Conservation (phyloP, 2,797 vertebrate species). For the Leuciscus waleckii region DNA sequence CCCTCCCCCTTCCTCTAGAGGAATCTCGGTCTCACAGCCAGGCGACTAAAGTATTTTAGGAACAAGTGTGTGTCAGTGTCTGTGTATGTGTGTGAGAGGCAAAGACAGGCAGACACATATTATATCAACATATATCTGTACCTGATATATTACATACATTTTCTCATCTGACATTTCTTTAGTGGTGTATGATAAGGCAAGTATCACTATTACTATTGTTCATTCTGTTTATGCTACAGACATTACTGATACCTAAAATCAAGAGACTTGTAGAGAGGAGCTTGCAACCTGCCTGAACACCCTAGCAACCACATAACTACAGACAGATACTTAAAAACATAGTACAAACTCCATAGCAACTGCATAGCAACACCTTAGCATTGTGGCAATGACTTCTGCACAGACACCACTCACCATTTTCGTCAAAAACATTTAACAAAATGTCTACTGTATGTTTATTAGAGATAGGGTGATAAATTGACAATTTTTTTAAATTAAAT, state of each 20-base stretch:
- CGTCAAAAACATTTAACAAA: neutral
- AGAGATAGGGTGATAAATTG: neutral
- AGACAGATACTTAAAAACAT: neutral
- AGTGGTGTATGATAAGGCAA: neutral
- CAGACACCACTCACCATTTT: neutral
- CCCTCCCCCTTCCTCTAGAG: conserved; percentile 54
- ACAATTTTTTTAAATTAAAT: neutral
- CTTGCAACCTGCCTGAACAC: neutral
- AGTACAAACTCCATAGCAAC: neutral
- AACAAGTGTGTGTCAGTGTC: conserved; percentile 51
- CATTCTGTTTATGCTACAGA: neutral
- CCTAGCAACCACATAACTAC: neutral
- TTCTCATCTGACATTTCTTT: neutral
- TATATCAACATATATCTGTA: neutral
- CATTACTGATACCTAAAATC: neutral
- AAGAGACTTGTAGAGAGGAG: too few relatives aligned
- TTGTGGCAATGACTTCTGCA: neutral
- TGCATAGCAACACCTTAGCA: conserved; percentile 8
- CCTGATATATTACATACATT: conserved; percentile 4
- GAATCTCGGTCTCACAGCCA: conserved; percentile 55
- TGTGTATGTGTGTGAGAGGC: conserved; percentile 42
- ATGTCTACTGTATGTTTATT: neutral
- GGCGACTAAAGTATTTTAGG: conserved; percentile 62
- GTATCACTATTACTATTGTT: neutral
- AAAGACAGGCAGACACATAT: neutral